A percentile compares a stretch with the other conserved stretches of the same genome.
Conservation (phyloP, 1,140 invertebrate genomes). For the Sycobia sp. region DNA sequence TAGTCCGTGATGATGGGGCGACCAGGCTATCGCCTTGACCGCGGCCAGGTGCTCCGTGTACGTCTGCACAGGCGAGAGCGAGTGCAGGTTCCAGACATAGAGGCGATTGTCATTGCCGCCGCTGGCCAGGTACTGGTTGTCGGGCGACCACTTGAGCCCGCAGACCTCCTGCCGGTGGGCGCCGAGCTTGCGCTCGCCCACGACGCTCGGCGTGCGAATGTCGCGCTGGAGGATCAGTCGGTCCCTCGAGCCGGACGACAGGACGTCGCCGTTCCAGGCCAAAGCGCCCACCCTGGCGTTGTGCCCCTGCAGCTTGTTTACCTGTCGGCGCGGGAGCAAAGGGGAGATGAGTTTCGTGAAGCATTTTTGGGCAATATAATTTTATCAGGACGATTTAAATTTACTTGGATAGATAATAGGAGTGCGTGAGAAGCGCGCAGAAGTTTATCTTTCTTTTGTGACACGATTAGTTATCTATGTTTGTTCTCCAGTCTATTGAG, state of each 20-base stretch:
- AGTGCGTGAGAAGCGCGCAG: too few species aligned
- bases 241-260: slow-evolving; percentile 96
- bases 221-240: slow-evolving; percentile 93
- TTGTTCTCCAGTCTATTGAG: too few species aligned
- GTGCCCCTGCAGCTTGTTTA: slow-evolving; percentile 89
- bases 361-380: too few species aligned
- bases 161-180: slow-evolving; percentile 98
- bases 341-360: too few species aligned
- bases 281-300: slow-evolving; percentile 91
- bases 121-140: slow-evolving; percentile 96
- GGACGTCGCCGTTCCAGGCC: slow-evolving; percentile 97
- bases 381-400: too few species aligned
- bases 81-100: slow-evolving; percentile 96
- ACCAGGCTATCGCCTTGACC: slow-evolving; percentile 99
- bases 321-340: slow-evolving; percentile 56
- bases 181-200: slow-evolving; percentile 78
- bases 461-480: too few species aligned
- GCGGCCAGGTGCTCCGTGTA: slow-evolving; percentile 98
- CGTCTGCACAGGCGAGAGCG: slow-evolving; percentile 87
- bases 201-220: slow-evolving; percentile 82
- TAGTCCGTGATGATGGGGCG: slow-evolving; percentile 97
- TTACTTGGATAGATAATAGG: too few species aligned
- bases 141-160: slow-evolving; percentile 99
- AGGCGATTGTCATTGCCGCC: slow-evolving; percentile 99
- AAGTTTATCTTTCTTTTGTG: too few species aligned